Evolutionary conservation across 2,797 vertebrate genomes (phyloP).

Genomic region (Hemitrygon akajei): DNA sequence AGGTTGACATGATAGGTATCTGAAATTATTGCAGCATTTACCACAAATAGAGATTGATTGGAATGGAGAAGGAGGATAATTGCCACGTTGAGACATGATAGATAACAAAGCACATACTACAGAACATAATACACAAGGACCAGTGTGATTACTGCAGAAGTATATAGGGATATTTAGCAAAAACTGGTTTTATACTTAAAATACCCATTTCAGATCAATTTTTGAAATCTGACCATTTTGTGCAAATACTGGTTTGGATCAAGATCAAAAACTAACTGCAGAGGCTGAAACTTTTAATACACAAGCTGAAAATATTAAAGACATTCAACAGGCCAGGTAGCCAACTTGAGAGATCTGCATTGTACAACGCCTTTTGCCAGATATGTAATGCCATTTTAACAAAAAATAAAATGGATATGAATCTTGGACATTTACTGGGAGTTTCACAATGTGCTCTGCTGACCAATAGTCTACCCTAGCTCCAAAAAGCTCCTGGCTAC

Average conservation of each 20-base stretch:
- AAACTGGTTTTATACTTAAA: not conserved
- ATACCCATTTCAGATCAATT: not conserved
- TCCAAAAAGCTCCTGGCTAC: too few relatives aligned
- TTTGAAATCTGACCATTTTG: not conserved
- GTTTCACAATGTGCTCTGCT: too few relatives aligned
- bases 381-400: too few relatives aligned
- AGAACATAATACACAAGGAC: not conserved
- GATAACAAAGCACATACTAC: conserved; percentile 3
- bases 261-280: not conserved
- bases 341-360: not conserved
- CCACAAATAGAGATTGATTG: conserved; percentile 30
- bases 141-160: not conserved
- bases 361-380: too few relatives aligned
- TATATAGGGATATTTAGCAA: not conserved
- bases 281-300: not conserved
- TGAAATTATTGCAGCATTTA: conserved; percentile 13
- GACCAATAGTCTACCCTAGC: too few relatives aligned
- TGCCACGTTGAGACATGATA: conserved; percentile 8
- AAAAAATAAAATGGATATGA: too few relatives aligned
- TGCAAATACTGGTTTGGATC: not conserved
- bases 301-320: not conserved
- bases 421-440: too few relatives aligned
- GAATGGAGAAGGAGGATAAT: conserved; percentile 24
- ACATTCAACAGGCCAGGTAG: not conserved
- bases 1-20: conserved; percentile 18